Percentiles rank a stretch among this genome's conserved stretches.
Conservation (phyloP, 2,113 vertebrate genomes). For the Dolichotis patagonum region DNA sequence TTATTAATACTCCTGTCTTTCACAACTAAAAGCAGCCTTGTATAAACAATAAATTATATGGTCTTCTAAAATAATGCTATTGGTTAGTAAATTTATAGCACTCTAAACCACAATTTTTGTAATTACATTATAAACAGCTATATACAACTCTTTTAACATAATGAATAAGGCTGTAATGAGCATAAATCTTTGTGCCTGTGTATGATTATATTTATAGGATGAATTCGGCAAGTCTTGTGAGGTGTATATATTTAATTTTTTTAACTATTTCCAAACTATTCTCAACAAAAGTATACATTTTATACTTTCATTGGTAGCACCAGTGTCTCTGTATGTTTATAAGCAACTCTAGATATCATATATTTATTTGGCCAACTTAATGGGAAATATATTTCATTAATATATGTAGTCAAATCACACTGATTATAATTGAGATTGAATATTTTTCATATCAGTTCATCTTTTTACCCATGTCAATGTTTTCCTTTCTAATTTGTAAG, state of each 20-base stretch:
- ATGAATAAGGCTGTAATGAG: neutral
- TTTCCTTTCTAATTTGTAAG: neutral
- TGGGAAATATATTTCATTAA: neutral
- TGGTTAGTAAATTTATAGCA: constrained; percentile 23
- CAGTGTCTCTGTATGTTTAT: neutral
- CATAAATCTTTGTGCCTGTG: neutral
- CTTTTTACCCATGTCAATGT: neutral
- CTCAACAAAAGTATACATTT: constrained; percentile 28
- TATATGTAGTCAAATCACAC: neutral
- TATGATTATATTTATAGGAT: neutral
- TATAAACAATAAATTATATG: constrained; percentile 14
- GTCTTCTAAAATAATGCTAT: neutral
- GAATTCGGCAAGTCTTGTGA: neutral
- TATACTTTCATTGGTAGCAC: neutral
- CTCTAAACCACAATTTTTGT: neutral
- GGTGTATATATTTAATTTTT: neutral
- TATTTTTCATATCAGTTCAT: neutral
- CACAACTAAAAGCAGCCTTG: neutral
- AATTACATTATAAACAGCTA: neutral
- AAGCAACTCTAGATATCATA: neutral
- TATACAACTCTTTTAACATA: neutral
- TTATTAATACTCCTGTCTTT: neutral
- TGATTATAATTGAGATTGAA: neutral
- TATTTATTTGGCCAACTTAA: neutral
- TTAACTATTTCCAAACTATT: neutral